Percentiles rank a stretch among this genome's conserved stretches.
phyloP scores from a whole-genome alignment of 2,797 vertebrate genomes.

The Enteromius viviparus region DNA sequence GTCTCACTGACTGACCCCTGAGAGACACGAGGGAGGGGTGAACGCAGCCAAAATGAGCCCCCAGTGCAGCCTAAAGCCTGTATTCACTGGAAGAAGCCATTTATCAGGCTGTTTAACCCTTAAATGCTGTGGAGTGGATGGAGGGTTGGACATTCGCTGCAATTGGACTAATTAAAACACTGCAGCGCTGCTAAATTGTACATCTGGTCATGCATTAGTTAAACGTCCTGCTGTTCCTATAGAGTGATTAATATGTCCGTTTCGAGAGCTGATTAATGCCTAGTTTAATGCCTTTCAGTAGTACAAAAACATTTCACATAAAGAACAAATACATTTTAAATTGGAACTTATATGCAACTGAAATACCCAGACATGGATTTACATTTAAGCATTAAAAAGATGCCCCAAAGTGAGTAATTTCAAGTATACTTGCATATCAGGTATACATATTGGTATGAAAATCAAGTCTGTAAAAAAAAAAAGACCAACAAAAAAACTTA shows the following conservation, averaged over 20 bases:
- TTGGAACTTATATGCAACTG: not conserved
- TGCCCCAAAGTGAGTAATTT: not conserved
- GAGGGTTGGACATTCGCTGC: conserved; percentile 41
- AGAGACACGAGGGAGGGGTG: conserved; percentile 42
- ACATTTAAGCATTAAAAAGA: not conserved
- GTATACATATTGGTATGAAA: not conserved
- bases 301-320: not conserved
- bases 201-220: conserved; percentile 56
- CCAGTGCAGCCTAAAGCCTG: conserved; percentile 48
- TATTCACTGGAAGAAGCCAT: conserved; percentile 49
- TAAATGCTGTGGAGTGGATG: conserved; percentile 38
- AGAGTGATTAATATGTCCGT: conserved; percentile 32
- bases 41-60: conserved; percentile 33
- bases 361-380: not conserved
- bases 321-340: not conserved
- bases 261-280: conserved; percentile 1
- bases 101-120: conserved; percentile 58
- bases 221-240: conserved; percentile 39
- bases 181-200: conserved; percentile 34
- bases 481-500: too few relatives aligned
- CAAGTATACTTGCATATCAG: not conserved
- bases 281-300: conserved; percentile 3
- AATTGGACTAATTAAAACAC: conserved; percentile 59
- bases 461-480: not conserved
- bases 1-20: conserved; percentile 57